phyloP scores from a whole-genome alignment of 2,113 vertebrate species.

The Salvelinus sp. region DNA sequence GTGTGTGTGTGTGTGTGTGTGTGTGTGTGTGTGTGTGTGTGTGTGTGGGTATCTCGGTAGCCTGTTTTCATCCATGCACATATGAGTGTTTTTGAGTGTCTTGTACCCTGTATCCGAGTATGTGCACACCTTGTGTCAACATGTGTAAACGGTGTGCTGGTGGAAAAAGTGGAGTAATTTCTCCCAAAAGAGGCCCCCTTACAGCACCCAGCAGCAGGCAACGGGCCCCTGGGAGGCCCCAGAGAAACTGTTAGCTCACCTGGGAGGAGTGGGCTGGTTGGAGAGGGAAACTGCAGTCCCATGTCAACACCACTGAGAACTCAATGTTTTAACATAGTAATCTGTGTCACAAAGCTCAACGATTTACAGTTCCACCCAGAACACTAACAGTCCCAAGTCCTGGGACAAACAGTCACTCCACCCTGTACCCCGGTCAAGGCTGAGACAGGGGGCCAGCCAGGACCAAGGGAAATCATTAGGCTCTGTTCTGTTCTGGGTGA shows the following conservation, averaged over 20 bases:
- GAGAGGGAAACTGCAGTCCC: slow-evolving; percentile 24
- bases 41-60: slow-evolving; percentile 34
- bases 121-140: not conserved
- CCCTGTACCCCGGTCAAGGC: slow-evolving; percentile 51
- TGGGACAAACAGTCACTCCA: slow-evolving; percentile 53
- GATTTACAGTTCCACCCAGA: slow-evolving; percentile 58
- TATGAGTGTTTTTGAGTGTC: not conserved
- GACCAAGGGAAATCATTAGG: slow-evolving; percentile 62
- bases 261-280: slow-evolving; percentile 23
- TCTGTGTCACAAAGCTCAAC: slow-evolving; percentile 36
- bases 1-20: slow-evolving; percentile 39
- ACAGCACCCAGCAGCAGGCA: slow-evolving; percentile 4
- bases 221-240: not conserved
- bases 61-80: not conserved
- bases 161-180: slow-evolving; percentile 1
- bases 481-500: slow-evolving; percentile 8
- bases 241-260: slow-evolving; percentile 26
- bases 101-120: not conserved
- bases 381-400: slow-evolving; percentile 33
- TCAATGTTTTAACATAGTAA: slow-evolving; percentile 38
- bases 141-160: slow-evolving; percentile 2
- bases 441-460: slow-evolving; percentile 32
- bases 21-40: slow-evolving; percentile 36
- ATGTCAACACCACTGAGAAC: slow-evolving; percentile 44
- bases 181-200: not conserved